phyloP scores from a whole-genome alignment of 2,888 invertebrate species.

The Arrhopalites spinosus region DNA sequence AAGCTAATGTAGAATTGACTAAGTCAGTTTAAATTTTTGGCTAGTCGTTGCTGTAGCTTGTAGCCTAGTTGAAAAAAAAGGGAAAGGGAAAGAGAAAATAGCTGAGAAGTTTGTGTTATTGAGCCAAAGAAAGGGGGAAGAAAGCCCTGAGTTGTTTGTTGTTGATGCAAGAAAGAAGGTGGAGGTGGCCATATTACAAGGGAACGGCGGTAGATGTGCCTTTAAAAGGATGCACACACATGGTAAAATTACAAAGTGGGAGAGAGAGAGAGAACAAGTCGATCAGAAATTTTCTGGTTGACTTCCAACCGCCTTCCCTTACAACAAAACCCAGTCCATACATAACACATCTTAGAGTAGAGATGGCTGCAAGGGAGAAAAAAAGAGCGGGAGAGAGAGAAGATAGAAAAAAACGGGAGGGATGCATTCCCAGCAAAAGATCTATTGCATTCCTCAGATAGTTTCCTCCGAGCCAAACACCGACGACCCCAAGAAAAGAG shows the following conservation, averaged over 20 bases:
- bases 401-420: conserved; percentile 14
- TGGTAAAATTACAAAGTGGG: conserved; percentile 50
- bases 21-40: too few relatives aligned
- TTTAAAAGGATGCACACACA: conserved; percentile 32
- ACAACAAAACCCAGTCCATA: background rate
- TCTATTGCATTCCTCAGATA: conserved; percentile 56
- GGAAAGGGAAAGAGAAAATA: too few relatives aligned
- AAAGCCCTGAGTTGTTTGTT: background rate
- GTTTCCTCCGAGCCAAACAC: conserved; percentile 40
- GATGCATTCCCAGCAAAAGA: conserved; percentile 44
- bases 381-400: conserved; percentile 1
- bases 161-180: background rate
- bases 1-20: too few relatives aligned
- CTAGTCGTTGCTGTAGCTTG: too few relatives aligned
- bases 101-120: too few relatives aligned
- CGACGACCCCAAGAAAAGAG: conserved; percentile 9
- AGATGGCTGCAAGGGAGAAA: conserved; percentile 10
- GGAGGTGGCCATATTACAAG: background rate
- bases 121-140: too few relatives aligned
- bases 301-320: conserved; percentile 26
- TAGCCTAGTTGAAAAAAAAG: too few relatives aligned
- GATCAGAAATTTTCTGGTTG: conserved; percentile 55
- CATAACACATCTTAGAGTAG: background rate
- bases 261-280: conserved; percentile 40
- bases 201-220: background rate